A percentile compares a stretch with the other conserved stretches of the same genome.
phyloP scores from a whole-genome alignment of 2,888 invertebrate species.

The Brachyopa scutellaris region DNA sequence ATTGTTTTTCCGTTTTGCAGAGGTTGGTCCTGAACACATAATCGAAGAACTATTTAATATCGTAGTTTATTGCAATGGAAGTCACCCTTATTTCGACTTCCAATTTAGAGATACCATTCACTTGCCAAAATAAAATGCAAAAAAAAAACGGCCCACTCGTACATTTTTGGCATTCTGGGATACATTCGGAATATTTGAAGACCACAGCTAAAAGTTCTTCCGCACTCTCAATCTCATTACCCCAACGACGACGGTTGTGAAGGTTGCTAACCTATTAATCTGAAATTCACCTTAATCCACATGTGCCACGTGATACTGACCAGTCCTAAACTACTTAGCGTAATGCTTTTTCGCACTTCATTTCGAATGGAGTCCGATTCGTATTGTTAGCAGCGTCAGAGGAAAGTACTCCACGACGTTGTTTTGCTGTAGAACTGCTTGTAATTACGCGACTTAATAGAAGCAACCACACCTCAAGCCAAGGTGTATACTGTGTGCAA shows the following conservation, averaged over 20 bases:
- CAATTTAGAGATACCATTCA: conserved; percentile 27
- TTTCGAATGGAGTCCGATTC: neutral
- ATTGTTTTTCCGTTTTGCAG: neutral
- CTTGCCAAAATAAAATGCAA: conserved; percentile 8
- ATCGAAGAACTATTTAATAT: conserved; percentile 45
- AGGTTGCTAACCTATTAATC: conserved; percentile 23
- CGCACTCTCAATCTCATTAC: conserved; percentile 2
- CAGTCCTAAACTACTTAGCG: conserved; percentile 22
- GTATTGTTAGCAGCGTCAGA: neutral
- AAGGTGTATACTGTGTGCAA: too few species aligned
- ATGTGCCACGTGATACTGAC: conserved; percentile 22
- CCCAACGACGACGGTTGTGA: too few species aligned
- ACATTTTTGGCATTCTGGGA: too few species aligned
- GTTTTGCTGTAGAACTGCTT: conserved; percentile 5
- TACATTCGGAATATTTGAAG: neutral
- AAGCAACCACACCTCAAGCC: conserved; percentile 18
- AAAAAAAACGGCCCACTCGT: too few species aligned
- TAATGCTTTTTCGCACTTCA: conserved; percentile 15
- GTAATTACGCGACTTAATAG: conserved; percentile 28
- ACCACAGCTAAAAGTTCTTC: neutral
- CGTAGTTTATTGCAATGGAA: conserved; percentile 37
- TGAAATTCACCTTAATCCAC: conserved; percentile 21
- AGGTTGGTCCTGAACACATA: neutral
- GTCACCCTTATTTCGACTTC: conserved; percentile 21
- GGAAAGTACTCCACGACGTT: neutral